Percentiles rank a stretch among this genome's conserved stretches.
phyloP scores from a whole-genome alignment of 2,113 vertebrate species.

The Perca schrenkii region DNA sequence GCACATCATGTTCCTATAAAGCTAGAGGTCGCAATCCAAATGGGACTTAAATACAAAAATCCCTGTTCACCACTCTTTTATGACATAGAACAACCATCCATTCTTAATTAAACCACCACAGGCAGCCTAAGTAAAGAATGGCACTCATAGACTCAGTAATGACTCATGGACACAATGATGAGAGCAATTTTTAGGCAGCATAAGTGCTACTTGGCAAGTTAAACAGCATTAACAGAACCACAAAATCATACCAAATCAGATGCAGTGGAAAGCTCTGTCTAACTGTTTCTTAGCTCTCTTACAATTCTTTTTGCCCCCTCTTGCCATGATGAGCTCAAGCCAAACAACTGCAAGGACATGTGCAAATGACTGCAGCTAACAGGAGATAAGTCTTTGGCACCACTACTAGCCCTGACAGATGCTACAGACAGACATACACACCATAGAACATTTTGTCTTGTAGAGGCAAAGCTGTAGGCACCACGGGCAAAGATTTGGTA shows the following conservation, averaged over 20 bases:
- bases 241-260: slow-evolving; percentile 42
- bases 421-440: slow-evolving; percentile 65
- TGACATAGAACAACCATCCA: neutral
- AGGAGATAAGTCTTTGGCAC: slow-evolving; percentile 73
- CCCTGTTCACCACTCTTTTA: neutral
- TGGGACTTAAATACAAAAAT: slow-evolving; percentile 11
- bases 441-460: slow-evolving; percentile 71
- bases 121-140: slow-evolving; percentile 10
- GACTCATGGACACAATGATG: slow-evolving; percentile 30
- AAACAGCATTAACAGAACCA: slow-evolving; percentile 29
- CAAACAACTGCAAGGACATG: slow-evolving; percentile 78
- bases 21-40: slow-evolving; percentile 11
- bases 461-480: slow-evolving; percentile 64
- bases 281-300: slow-evolving; percentile 38
- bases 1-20: slow-evolving; percentile 2
- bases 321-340: slow-evolving; percentile 62
- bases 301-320: slow-evolving; percentile 48
- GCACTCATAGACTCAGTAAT: slow-evolving; percentile 15
- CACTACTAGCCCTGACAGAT: slow-evolving; percentile 66
- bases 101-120: slow-evolving; percentile 14
- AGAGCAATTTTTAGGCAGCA: slow-evolving; percentile 14
- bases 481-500: slow-evolving; percentile 63
- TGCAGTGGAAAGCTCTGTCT: slow-evolving; percentile 43
- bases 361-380: slow-evolving; percentile 74
- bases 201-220: slow-evolving; percentile 32